These are phyloP conservation scores for Sinopyrophorus schimmeli DNA, from an alignment of 2,888 invertebrate species.

Conservation along the genomic window DNA sequence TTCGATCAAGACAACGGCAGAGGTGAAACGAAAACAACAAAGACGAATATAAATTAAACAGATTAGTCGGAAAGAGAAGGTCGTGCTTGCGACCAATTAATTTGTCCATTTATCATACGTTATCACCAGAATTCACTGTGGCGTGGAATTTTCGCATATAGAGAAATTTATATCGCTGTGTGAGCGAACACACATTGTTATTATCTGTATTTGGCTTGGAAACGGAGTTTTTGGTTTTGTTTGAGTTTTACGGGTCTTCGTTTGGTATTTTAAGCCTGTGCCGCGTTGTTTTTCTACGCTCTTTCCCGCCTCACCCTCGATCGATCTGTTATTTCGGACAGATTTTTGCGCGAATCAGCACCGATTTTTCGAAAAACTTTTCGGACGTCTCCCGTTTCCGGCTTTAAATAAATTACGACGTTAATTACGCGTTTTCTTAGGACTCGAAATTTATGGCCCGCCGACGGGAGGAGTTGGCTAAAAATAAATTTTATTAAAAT, in stretches of 20 bases:
- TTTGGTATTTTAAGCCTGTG: slow-evolving; percentile 26
- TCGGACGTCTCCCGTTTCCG: too few relatives aligned
- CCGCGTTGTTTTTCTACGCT: slow-evolving; percentile 26
- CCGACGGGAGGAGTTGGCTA: too few relatives aligned
- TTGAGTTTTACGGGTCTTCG: slow-evolving; percentile 29
- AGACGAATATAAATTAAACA: slow-evolving; percentile 19
- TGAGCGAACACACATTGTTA: slow-evolving; percentile 36
- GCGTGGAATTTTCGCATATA: slow-evolving; percentile 46
- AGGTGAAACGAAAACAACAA: slow-evolving; percentile 11
- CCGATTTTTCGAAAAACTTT: too few relatives aligned
- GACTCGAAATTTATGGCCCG: too few relatives aligned
- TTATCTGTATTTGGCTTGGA: slow-evolving; percentile 34
- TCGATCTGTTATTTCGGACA: slow-evolving; percentile 37
- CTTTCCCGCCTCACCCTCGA: slow-evolving; percentile 30
- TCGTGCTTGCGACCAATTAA: slow-evolving; percentile 43
- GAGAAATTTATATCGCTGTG: slow-evolving; percentile 39
- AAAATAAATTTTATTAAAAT: too few relatives aligned
- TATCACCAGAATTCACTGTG: slow-evolving; percentile 47
- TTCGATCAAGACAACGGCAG: slow-evolving; percentile 13
- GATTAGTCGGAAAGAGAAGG: slow-evolving; percentile 19
- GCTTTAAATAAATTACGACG: too few relatives aligned
- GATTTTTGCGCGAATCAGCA: too few relatives aligned
- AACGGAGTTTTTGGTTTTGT: slow-evolving; percentile 31
- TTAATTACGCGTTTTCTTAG: too few relatives aligned
- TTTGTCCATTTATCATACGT: slow-evolving; percentile 51